A percentile compares a stretch with the other conserved stretches of the same genome.
These are phyloP conservation scores for Protobothrops mucrosquamatus DNA, from an alignment of 2,113 vertebrate species.

Conservation along the genomic window DNA sequence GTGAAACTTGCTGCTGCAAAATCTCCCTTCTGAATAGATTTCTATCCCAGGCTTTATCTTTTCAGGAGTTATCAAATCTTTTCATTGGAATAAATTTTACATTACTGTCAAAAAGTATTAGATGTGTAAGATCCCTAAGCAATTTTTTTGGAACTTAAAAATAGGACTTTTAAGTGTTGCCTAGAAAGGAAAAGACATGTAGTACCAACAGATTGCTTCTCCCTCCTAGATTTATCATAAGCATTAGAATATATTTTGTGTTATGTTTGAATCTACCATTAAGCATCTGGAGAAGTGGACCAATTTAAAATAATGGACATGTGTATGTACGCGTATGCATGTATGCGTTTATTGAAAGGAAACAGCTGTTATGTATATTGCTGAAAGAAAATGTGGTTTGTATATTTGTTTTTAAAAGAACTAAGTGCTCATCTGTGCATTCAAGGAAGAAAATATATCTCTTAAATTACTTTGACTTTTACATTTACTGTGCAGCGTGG, in stretches of 20 bases:
- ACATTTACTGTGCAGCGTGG: neutral
- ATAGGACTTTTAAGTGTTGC: neutral
- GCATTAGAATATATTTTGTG: neutral
- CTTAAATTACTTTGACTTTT: slow-evolving; percentile 3
- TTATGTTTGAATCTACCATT: neutral
- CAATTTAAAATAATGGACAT: neutral
- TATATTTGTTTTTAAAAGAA: slow-evolving; percentile 29
- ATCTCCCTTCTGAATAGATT: neutral
- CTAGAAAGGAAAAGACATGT: neutral
- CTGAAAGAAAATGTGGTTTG: neutral
- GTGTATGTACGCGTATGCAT: rapidly evolving
- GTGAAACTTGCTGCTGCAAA: neutral
- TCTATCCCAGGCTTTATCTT: neutral
- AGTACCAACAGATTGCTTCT: neutral
- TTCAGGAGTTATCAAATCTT: slow-evolving; percentile 20
- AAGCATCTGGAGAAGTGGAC: neutral
- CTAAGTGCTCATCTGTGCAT: neutral
- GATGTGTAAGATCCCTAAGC: rapidly evolving
- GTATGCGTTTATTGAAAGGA: rapidly evolving
- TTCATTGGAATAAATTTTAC: neutral
- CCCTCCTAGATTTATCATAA: neutral
- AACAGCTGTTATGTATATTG: neutral
- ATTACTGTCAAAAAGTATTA: neutral
- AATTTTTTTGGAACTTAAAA: neutral
- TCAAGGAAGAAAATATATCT: neutral